Evolutionary conservation across 2,797 vertebrate species (phyloP), one percentile per base, ranked within the genome.

Genomic region (Manis javanica): DNA sequence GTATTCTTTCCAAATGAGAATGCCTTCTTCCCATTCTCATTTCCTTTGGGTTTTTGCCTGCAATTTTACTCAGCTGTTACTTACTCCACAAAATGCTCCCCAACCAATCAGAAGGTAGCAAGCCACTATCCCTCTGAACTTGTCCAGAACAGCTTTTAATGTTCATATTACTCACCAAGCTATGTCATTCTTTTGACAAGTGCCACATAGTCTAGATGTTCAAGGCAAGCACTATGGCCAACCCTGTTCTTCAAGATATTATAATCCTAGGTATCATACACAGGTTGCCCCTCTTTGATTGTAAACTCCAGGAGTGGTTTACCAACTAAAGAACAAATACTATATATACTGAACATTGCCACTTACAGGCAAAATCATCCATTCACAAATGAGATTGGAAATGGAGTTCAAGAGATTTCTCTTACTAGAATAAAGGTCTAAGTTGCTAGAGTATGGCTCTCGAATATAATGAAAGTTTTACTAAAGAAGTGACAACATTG

Each of bases 401-500:
- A 71, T 85, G 49, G 39, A 90, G 14, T 77, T 93, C 2, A 61
- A 57, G 13, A 66, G 89, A 69, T 83, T 92, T 68, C 39, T 87
- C 5, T 91, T 26, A 39, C 24, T 31, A 94, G 89, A 96, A 89
- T 71, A 51, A 89, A 90, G 69, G 12, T 91, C 61, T 61, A 94
- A 75, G 34, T 74, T 93, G 82, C 42, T 81, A 57, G 57, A 87
- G 26, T 42, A 71, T 31, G 49, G 57, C 16, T 57, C n/a, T 64
- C 23, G 57, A 68, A 66, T 8, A 82, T 69, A 68, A 13, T 86
- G 8, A 90, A 92, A 71, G 10, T 84, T 95, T 91, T 82, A 85
- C 66, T 63, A 59, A 24, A 77, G 31, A 94, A 96, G 61, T 95
- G 81, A 84, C 42, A 96, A 95, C 42, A 87, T 51, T 75, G 68